Base-by-base conservation (phyloP, 2,797 vertebrate species). In the Anguilla pacifica region DNA sequence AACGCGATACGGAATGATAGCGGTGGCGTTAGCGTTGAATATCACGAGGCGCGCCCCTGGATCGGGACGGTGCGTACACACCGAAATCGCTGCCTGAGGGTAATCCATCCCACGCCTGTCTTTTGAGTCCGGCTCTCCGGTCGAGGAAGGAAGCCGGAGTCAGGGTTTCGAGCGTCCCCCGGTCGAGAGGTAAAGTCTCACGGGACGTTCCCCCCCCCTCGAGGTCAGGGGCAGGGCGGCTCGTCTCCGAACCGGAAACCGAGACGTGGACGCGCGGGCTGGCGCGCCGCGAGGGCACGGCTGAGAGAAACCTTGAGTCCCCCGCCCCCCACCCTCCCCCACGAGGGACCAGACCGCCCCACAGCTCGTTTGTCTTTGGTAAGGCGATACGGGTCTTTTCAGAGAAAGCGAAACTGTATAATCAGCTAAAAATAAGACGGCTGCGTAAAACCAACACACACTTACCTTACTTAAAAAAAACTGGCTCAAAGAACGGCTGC, bases 141-240 rank as follows among this genome's bases (percentile, higher is more conserved):
- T 86, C 77, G n/a, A 55, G 53, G 86, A 43, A 86, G 74, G 86
- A 82, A 86, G 74, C 28, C 15, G 86, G 72, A 25, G 51, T 22
- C 13, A 77, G 53, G 39, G 49, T 22, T 72, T 72, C n/a, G 11
- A 72, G 67, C 2, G 11, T 28, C 46, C 39, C 70, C 70, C 67
- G 25, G 43, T 77, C 46, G 6, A 31, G n/a, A 15, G 51, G 85
- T n/a, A 17, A 86, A 77, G 19, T 11, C 72, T 43, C 15, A 15
- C 0, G 17, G 85, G 85, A 57, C 19, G 17, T n/a, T 39, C 19
- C 11, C 17, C 6, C 61, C 22, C 7, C 1, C n/a, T n/a, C 15
- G 39, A 25, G 51, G 17, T 86, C 17, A 43, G 7, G 11, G 51
- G 51, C 11, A 74, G 72, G n/a, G 17, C 67, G 6, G 70, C 82